Evolutionary conservation across 1,140 invertebrate genomes (phyloP), one percentile per base, ranked within the genome.

Genomic region (Drosophila jambulina): DNA sequence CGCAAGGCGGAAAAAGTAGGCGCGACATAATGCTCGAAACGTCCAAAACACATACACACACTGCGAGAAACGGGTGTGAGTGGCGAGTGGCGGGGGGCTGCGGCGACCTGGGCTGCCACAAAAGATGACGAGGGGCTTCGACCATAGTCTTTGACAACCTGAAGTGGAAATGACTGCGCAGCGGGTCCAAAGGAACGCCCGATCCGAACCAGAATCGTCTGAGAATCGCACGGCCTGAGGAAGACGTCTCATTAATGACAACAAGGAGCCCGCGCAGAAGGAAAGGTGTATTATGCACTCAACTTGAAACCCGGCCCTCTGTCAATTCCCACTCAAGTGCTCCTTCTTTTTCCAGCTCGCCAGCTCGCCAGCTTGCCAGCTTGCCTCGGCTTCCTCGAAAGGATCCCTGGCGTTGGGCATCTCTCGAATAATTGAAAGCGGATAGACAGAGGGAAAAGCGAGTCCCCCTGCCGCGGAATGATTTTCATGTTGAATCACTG

Each of bases 171-270:
- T 83, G 87, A 87, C 84, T 87, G 69, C 42, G 76, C 56, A 69
- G 60, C 57, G 72, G 45, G 29, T 32, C 32, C 27, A 45, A 36
- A 49, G 63, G 32, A 68, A 56, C 63, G 38, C 62, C 40, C 67
- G 67, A 70, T 68, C 48, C 46, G 27, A 49, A 21, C 54, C 64
- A 53, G 63, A 60, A 62, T 68, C 69, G 45, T 19, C 68, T 23
- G 51, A 36, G 49, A 32, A 34, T 12, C 32, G 21, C 36, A 9
- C 9, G 15, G 53, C 42, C 83, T 88, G 83, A 87, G 78, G 84
- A 87, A 87, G 83, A 91, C 87, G 88, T 91, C 87, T 91, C 87
- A 91, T 91, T 91, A 91, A 91, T 91, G 87, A 91, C 87, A 91
- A 91, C 88, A 91, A 91, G 87, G 75, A 86, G 87, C 83, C 64